These are phyloP conservation scores for Bombus confusus DNA, from an alignment of 1,140 invertebrate species.

Conservation along the genomic window DNA sequence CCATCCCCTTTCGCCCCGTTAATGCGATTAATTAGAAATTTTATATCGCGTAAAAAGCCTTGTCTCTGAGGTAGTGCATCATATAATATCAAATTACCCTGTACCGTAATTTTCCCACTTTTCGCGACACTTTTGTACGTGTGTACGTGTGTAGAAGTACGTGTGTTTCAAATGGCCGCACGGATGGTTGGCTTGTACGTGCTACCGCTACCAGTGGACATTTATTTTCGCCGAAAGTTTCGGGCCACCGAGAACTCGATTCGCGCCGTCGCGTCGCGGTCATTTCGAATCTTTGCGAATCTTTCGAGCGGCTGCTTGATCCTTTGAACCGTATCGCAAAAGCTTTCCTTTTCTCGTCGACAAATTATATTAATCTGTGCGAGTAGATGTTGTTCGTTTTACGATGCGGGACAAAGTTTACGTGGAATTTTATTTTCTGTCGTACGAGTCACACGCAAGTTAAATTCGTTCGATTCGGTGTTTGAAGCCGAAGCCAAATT, in stretches of 20 bases:
- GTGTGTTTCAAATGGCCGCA: neutral
- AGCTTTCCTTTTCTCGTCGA: no score
- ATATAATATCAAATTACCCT: constrained; percentile 43
- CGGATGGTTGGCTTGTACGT: neutral
- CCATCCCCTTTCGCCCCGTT: neutral
- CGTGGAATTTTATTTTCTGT: no score
- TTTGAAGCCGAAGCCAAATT: no score
- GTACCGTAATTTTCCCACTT: constrained; percentile 43
- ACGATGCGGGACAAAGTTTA: no score
- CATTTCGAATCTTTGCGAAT: neutral
- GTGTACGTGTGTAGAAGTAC: neutral
- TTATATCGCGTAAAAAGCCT: constrained; percentile 50
- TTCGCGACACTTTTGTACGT: neutral
- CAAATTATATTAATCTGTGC: no score
- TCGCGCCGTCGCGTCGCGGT: neutral
- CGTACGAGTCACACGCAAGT: no score
- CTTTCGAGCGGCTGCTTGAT: no score
- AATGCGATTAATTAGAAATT: constrained; percentile 51
- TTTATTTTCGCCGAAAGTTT: constrained; percentile 7
- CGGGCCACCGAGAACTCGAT: neutral
- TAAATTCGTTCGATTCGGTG: no score
- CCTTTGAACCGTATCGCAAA: no score
- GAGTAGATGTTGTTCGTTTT: no score
- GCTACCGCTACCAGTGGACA: neutral
- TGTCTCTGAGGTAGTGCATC: constrained; percentile 51